phyloP scores from a whole-genome alignment of 1,140 invertebrate species.

The Caenorhabditis briggsae region DNA sequence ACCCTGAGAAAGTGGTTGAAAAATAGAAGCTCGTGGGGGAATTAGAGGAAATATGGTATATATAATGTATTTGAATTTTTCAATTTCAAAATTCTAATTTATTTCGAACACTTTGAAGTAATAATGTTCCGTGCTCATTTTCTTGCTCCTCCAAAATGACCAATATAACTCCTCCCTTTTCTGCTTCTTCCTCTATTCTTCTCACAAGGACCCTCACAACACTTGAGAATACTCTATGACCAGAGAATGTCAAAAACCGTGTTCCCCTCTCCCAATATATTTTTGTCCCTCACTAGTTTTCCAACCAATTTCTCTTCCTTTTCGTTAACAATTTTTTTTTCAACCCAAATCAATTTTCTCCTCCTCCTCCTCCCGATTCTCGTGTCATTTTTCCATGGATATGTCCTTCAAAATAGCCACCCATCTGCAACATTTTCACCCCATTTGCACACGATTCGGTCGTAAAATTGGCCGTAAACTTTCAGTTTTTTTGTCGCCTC shows the following conservation, averaged over 20 bases:
- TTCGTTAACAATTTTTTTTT: neutral
- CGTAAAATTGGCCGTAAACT: slow-evolving; percentile 48
- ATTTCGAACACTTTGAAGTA: neutral
- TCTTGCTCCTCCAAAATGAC: slow-evolving; percentile 9
- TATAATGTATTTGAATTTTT: no score
- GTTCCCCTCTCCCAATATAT: neutral
- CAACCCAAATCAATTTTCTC: neutral
- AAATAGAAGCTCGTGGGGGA: no score
- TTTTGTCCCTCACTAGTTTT: neutral
- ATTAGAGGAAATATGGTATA: no score
- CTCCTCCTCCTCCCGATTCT: neutral
- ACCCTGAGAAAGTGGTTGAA: no score
- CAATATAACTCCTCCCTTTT: neutral
- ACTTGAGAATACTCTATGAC: slow-evolving; percentile 12
- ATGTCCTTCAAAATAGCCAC: slow-evolving; percentile 48
- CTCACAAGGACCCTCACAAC: slow-evolving; percentile 34
- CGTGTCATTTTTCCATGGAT: neutral
- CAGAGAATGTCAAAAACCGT: slow-evolving; percentile 32
- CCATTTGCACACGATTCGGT: slow-evolving; percentile 32
- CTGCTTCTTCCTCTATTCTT: neutral
- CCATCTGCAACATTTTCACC: slow-evolving; percentile 49
- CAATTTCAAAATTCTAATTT: neutral
- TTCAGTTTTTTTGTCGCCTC: neutral
- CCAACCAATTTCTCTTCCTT: neutral
- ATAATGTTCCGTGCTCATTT: neutral